phyloP scores from a whole-genome alignment of 2,113 vertebrate genomes.

The Callipepla squamata region DNA sequence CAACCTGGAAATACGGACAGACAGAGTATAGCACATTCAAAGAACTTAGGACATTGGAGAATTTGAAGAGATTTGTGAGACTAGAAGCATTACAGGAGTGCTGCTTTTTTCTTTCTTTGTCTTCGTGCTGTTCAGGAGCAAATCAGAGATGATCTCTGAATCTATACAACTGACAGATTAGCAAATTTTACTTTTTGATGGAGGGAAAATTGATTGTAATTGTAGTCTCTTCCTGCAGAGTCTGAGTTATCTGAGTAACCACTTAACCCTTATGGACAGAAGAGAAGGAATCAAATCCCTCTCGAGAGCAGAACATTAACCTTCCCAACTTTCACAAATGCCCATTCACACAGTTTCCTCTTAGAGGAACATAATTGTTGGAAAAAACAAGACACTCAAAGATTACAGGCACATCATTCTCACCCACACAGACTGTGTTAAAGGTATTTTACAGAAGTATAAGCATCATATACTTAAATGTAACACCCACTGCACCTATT shows the following conservation, averaged over 20 bases:
- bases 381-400: conserved; percentile 12
- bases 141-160: not conserved
- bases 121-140: not conserved
- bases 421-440: conserved; percentile 30
- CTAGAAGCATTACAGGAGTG: not conserved
- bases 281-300: not conserved
- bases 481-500: conserved; percentile 28
- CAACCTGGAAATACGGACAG: not conserved
- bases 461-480: not conserved
- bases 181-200: not conserved
- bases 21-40: not conserved
- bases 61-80: not conserved
- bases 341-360: not conserved
- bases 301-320: not conserved
- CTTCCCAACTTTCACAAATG: not conserved
- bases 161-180: not conserved
- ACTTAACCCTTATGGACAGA: not conserved
- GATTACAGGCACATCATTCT: not conserved
- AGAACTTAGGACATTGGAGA: not conserved
- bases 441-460: conserved; percentile 41
- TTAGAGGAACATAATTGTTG: not conserved
- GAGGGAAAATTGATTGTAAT: not conserved
- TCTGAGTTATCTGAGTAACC: not conserved
- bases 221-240: not conserved
- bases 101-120: not conserved